phyloP scores from a whole-genome alignment of 2,797 vertebrate genomes.

The Champsocephalus gunnari region DNA sequence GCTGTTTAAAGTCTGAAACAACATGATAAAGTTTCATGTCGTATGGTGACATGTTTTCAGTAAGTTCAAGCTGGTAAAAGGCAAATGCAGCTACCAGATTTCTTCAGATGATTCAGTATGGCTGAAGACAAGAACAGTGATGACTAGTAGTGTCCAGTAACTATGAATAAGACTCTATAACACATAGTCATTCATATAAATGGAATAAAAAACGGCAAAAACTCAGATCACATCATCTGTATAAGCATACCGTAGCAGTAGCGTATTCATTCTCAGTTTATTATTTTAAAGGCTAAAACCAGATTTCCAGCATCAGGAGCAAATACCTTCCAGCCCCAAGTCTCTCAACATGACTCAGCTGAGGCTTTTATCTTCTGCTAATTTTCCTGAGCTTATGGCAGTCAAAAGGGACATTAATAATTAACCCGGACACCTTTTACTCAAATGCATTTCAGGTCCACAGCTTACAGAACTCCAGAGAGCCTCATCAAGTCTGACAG shows the following conservation, averaged over 20 bases:
- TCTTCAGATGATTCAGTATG: conserved; percentile 46
- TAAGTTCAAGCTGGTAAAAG: conserved; percentile 7
- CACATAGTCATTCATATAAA: conserved; percentile 15
- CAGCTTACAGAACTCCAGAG: conserved; percentile 34
- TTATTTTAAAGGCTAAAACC: conserved; percentile 24
- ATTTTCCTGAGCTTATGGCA: conserved; percentile 50
- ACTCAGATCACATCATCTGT: neutral
- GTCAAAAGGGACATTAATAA: conserved; percentile 65
- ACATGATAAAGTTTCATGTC: neutral
- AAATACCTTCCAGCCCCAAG: conserved; percentile 23
- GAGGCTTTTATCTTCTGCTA: conserved; percentile 53
- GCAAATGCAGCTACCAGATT: conserved; percentile 26
- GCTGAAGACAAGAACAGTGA: conserved; percentile 7
- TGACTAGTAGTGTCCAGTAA: conserved; percentile 47
- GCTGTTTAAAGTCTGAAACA: neutral
- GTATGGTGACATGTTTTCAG: neutral
- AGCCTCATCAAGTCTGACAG: conserved; percentile 13
- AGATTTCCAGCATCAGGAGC: conserved; percentile 22
- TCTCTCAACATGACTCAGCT: conserved; percentile 56
- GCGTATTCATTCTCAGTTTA: conserved; percentile 18
- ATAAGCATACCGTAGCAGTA: neutral
- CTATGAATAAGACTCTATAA: conserved; percentile 37
- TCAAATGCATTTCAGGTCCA: conserved; percentile 48
- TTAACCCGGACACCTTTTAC: conserved; percentile 62
- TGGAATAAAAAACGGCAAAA: conserved; percentile 14